Base-by-base conservation (phyloP, 2,797 vertebrate species). In the Tangara arthus region DNA sequence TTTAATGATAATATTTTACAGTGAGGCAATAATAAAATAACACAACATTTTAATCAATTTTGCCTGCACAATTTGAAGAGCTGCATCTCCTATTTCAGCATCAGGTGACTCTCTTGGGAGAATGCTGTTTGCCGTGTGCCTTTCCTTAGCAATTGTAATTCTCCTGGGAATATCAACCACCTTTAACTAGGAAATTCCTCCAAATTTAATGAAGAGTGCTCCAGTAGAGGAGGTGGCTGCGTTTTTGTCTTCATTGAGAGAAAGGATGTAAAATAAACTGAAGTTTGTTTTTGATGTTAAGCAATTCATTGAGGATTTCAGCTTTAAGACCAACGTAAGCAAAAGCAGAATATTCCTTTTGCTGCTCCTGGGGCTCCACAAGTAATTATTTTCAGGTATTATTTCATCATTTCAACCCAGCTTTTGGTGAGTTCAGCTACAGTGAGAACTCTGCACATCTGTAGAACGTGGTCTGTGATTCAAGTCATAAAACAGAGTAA, bases 171-270 rank as follows among this genome's bases (percentile, higher is more conserved):
- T 32, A 46, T 6, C 26, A 42, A 3, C 77, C 20, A 5, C 44
- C 6, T 86, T 64, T 44, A 64, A n/a, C 8, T 37, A 4, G 15
- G 28, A 57, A 65, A 69, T 87, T 35, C 32, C 30, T 72, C 55
- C 61, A 9, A 57, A 47, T 64, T 18, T 21, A 24, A 22, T 32
- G 21, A 26, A 26, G 32, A 52, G 16, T 30, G 14, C 6, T 30
- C 15, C 39, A 14, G 12, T 22, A 9, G 49, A 70, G 37, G 56
- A 44, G 9, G 61, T 49, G 60, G 32, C 49, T 85, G 2, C 47
- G 16, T 70, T 0, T 0, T 47, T 75, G 39, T 13, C 27, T 53
- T 90, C 20, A 17, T 4, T 53, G 52, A 46, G 50, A 44, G 35
- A 70, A 65, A 41, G 28, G 8, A 32, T 52, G 1, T 35, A 59